Conservation (phyloP, 2,888 invertebrate species). For the Drosophila neotestacea region DNA sequence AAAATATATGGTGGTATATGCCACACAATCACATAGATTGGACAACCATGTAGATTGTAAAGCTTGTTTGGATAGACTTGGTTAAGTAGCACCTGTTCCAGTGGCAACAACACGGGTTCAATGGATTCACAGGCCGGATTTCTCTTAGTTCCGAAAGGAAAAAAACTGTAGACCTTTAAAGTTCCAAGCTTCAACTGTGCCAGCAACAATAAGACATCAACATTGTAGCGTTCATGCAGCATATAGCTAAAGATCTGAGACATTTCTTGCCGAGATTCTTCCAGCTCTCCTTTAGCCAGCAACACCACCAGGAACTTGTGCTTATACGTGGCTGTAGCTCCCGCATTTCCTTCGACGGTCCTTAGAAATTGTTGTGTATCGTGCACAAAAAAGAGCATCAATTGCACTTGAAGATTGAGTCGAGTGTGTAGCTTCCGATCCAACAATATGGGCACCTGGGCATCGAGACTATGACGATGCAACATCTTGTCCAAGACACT, state of each 20-base stretch:
- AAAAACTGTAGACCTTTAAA: conserved; percentile 36
- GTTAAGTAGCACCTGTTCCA: not conserved
- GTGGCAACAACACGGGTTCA: conserved; percentile 21
- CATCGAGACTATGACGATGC: not conserved
- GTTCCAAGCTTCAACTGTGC: not conserved
- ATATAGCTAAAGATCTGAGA: conserved; percentile 50
- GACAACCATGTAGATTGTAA: conserved; percentile 71
- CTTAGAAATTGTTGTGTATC: conserved; percentile 21
- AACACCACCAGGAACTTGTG: conserved; percentile 39
- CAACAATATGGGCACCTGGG: conserved; percentile 39
- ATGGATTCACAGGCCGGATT: conserved; percentile 28
- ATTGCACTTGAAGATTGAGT: not conserved
- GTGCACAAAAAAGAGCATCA: conserved; percentile 53
- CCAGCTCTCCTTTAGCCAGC: conserved; percentile 8
- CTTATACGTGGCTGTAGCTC: conserved; percentile 10
- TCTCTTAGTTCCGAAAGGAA: conserved; percentile 38
- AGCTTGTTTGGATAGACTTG: conserved; percentile 62
- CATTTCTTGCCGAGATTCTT: conserved; percentile 29
- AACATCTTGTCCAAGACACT: conserved; percentile 16
- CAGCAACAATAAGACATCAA: conserved; percentile 50
- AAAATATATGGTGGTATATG: conserved; percentile 58
- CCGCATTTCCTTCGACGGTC: not conserved
- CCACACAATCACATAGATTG: conserved; percentile 63
- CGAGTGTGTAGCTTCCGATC: conserved; percentile 2
- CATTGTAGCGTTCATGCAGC: conserved; percentile 48